A percentile compares a stretch with the other conserved stretches of the same genome.
Conservation (phyloP, 2,888 invertebrate species). For the Drosophila demipolita region DNA sequence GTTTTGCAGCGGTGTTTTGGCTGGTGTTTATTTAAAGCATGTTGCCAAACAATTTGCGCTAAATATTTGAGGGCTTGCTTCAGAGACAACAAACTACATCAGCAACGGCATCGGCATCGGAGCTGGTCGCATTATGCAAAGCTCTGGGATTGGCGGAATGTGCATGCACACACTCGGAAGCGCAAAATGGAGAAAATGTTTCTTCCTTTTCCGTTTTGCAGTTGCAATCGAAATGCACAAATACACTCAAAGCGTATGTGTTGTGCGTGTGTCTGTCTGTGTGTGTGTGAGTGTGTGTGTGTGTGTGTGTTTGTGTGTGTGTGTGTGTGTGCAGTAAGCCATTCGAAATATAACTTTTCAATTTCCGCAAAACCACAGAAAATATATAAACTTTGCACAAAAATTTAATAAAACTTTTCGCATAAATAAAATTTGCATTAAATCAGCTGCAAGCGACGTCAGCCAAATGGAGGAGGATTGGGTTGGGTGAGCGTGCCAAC, state of each 20-base stretch:
- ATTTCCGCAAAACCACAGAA: constrained; percentile 83
- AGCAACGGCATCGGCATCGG: neutral
- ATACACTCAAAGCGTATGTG: constrained; percentile 25
- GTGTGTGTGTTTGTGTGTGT: neutral
- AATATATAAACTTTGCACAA: constrained; percentile 80
- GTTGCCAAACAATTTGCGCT: constrained; percentile 75
- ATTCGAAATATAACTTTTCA: constrained; percentile 82
- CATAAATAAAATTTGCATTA: constrained; percentile 84
- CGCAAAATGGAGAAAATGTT: constrained; percentile 73
- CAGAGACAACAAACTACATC: constrained; percentile 7
- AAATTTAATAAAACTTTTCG: constrained; percentile 84
- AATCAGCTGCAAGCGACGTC: constrained; percentile 79
- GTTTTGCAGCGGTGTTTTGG: constrained; percentile 28
- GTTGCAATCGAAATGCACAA: constrained; percentile 61
- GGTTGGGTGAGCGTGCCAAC: constrained; percentile 28
- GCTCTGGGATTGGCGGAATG: constrained; percentile 63
- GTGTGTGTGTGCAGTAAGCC: constrained; percentile 60
- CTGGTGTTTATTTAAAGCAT: constrained; percentile 77
- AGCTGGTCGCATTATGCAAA: constrained; percentile 51
- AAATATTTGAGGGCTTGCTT: constrained; percentile 60
- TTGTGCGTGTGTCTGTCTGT: neutral
- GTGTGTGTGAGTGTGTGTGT: constrained; percentile 15
- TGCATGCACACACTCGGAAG: constrained; percentile 64
- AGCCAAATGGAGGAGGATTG: constrained; percentile 2
- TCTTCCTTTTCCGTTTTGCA: constrained; percentile 74